Evolutionary conservation across 2,797 vertebrate species (phyloP).

Genomic region (Pelodytes ibericus): DNA sequence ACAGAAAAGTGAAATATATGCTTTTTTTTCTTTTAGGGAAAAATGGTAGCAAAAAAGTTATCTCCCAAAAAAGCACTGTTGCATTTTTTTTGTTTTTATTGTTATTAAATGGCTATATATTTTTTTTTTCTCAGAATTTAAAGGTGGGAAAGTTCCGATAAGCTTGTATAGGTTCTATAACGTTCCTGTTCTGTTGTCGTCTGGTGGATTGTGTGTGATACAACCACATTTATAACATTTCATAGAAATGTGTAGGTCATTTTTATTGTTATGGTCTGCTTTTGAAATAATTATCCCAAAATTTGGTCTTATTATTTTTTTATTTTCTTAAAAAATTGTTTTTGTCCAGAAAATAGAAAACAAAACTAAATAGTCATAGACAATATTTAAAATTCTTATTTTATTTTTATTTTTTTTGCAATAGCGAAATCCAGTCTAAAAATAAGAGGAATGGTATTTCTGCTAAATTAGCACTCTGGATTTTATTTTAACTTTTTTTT

Average conservation of each 20-base stretch:
- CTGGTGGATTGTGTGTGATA: not conserved
- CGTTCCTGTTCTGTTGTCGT: not conserved
- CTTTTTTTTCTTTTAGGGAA: not conserved
- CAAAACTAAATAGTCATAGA: not conserved
- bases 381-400: not conserved
- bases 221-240: constrained; percentile 2
- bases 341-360: not conserved
- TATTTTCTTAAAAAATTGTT: too few species aligned
- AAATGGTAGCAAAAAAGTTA: not conserved
- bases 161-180: constrained; percentile 4
- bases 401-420: too few species aligned
- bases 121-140: constrained; percentile 31
- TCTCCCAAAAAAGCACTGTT: constrained; percentile 28
- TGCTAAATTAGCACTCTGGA: too few species aligned
- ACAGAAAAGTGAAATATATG: not conserved
- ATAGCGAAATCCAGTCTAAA: too few species aligned
- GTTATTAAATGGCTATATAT: too few species aligned
- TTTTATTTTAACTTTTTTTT: too few species aligned
- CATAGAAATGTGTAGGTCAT: constrained; percentile 15
- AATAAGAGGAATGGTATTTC: too few species aligned
- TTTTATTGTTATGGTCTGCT: not conserved
- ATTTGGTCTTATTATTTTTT: not conserved
- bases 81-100: constrained; percentile 8
- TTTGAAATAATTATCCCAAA: not conserved
- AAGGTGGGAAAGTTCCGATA: constrained; percentile 15